These are phyloP conservation scores for Phocoena phocoena DNA, from an alignment of 2,113 vertebrate genomes.

Conservation along the genomic window DNA sequence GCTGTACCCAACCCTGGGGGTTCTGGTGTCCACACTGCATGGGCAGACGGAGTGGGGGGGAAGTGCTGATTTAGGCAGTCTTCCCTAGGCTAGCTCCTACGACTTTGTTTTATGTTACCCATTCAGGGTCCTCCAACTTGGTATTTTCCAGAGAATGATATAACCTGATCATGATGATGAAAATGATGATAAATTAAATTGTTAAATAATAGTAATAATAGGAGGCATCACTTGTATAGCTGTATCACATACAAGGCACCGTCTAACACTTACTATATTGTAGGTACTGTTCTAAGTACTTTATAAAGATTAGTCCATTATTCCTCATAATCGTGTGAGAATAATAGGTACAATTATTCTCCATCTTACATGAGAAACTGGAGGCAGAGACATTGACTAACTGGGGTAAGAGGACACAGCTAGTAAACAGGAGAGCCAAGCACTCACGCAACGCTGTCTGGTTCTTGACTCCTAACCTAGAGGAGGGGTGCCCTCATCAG, in stretches of 20 bases:
- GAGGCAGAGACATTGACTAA: background rate
- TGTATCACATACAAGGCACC: background rate
- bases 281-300: background rate
- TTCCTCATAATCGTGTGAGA: background rate
- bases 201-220: background rate
- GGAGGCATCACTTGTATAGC: background rate
- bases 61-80: background rate
- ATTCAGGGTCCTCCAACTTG: background rate
- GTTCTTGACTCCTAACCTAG: background rate
- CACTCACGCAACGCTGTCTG: fast-evolving
- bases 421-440: background rate
- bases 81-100: background rate
- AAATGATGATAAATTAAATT: background rate
- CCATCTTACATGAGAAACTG: background rate
- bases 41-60: too few relatives aligned
- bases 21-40: background rate
- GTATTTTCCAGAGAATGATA: background rate
- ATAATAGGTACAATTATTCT: background rate
- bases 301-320: background rate
- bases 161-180: background rate
- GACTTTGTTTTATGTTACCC: background rate
- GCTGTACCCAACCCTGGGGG: background rate
- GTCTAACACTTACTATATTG: background rate
- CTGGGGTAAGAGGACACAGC: background rate
- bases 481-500: background rate